Evolutionary conservation across 2,797 vertebrate species (phyloP).

Genomic region (Micropoecilia bifurca): DNA sequence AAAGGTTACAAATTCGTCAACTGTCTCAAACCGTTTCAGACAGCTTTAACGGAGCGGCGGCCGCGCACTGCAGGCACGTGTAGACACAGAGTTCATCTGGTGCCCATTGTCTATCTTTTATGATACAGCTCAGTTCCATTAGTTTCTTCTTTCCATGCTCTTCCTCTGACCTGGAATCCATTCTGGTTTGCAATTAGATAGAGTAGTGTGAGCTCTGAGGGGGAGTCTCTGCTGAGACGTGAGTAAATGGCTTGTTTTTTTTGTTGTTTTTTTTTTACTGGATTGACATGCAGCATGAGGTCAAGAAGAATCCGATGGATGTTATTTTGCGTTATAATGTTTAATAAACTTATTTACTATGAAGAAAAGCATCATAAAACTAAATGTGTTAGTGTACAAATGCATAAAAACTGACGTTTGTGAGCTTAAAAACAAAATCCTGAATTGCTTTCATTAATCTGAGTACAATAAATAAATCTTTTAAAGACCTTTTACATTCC

Average conservation of each 20-base stretch:
- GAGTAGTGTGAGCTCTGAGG: background rate
- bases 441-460: background rate
- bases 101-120: background rate
- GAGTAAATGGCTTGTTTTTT: background rate
- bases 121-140: constrained; percentile 9
- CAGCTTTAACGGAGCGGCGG: constrained; percentile 1
- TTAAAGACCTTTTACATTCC: background rate
- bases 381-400: background rate
- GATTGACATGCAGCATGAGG: background rate
- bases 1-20: background rate
- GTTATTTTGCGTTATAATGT: background rate
- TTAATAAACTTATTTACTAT: background rate
- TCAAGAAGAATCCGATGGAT: background rate
- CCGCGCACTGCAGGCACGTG: background rate
- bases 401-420: background rate
- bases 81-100: constrained; percentile 4
- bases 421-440: background rate
- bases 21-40: constrained; percentile 3
- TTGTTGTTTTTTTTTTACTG: background rate
- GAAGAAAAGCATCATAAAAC: background rate
- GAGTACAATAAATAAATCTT: background rate
- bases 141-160: constrained; percentile 10
- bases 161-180: constrained; percentile 9
- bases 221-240: background rate
- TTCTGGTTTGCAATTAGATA: background rate